These are phyloP conservation scores for Peromyscus eremicus DNA, from an alignment of 2,797 vertebrate species.

Conservation along the genomic window DNA sequence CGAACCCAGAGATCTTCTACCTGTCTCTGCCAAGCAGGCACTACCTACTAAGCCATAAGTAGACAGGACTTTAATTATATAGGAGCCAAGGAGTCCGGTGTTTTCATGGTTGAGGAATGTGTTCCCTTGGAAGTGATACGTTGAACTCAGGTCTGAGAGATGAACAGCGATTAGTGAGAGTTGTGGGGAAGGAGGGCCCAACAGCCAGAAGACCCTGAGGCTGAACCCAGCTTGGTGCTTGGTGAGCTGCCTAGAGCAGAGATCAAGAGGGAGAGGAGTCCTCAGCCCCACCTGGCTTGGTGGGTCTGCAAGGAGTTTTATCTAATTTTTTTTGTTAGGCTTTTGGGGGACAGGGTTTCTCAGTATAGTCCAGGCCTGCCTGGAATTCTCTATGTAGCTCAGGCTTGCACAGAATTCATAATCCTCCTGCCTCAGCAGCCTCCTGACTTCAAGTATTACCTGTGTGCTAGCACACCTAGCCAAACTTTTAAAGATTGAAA, in stretches of 20 bases:
- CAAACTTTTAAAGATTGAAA: slow-evolving; percentile 28
- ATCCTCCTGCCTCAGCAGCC: neutral
- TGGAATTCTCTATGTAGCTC: neutral
- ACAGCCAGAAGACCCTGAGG: neutral
- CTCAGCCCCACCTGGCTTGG: neutral
- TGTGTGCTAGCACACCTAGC: neutral
- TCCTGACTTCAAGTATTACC: neutral
- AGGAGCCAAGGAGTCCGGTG: neutral
- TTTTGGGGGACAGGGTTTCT: neutral
- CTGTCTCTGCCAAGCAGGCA: neutral
- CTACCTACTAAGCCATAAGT: neutral
- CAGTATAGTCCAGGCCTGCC: neutral
- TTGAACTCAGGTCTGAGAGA: neutral
- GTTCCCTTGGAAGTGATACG: neutral
- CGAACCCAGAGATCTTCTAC: neutral
- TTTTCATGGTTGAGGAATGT: neutral
- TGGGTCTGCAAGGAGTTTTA: neutral
- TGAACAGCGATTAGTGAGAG: neutral
- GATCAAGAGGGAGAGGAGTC: neutral
- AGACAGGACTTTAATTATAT: neutral
- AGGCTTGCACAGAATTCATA: neutral
- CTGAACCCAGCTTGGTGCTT: neutral
- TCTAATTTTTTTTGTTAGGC: neutral
- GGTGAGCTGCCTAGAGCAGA: neutral
- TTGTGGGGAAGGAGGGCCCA: neutral